Evolutionary conservation across 2,113 vertebrate genomes (phyloP).

Genomic region (Caracal caracal): DNA sequence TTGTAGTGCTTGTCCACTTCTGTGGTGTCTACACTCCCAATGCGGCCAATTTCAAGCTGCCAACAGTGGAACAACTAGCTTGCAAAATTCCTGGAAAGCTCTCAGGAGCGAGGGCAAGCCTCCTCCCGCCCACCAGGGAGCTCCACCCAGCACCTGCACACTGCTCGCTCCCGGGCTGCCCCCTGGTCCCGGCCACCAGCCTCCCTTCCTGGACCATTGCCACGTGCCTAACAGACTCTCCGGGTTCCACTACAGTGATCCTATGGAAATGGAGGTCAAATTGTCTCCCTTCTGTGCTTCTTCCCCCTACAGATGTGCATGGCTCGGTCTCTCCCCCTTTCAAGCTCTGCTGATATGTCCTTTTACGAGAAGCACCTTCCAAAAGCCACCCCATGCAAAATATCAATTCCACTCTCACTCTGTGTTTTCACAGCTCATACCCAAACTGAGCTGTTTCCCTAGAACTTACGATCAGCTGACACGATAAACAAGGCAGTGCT

Average conservation of each 20-base stretch:
- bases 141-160: background rate
- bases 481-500: background rate
- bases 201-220: background rate
- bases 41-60: background rate
- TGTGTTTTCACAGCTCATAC: background rate
- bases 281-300: background rate
- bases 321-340: background rate
- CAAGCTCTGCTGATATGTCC: background rate
- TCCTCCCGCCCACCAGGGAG: no score
- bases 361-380: background rate
- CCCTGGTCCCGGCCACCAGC: background rate
- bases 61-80: background rate
- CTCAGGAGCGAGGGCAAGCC: background rate
- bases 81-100: background rate
- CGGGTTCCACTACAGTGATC: background rate
- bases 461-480: background rate
- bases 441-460: background rate
- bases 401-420: background rate
- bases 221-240: background rate
- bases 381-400: background rate
- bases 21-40: background rate
- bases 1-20: background rate
- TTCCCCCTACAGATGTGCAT: no score
- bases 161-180: background rate
- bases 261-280: background rate